Evolutionary conservation across 2,888 invertebrate species (phyloP).

Genomic region (Lochmaea capreae): DNA sequence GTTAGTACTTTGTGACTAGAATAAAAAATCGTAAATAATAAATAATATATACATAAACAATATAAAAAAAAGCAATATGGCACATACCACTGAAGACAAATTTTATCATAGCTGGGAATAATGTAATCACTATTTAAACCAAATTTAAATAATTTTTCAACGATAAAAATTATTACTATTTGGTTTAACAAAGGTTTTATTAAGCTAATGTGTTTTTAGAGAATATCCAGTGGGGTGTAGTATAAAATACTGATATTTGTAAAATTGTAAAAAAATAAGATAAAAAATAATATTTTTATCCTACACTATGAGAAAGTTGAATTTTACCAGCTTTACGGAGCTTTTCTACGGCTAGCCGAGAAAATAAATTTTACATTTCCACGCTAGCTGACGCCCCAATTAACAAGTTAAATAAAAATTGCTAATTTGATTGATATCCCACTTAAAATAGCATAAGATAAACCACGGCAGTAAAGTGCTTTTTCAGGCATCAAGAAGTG

Average conservation of each 20-base stretch:
- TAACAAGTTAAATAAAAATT: too few species aligned
- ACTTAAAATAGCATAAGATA: too few species aligned
- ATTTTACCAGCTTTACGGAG: too few species aligned
- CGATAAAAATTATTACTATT: not conserved
- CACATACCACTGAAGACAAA: constrained; percentile 8
- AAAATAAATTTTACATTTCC: too few species aligned
- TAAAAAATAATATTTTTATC: too few species aligned
- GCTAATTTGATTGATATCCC: too few species aligned
- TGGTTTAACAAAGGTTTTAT: not conserved
- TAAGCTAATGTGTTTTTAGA: not conserved
- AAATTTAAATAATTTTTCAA: not conserved
- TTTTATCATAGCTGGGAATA: not conserved
- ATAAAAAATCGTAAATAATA: not conserved
- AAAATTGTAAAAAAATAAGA: too few species aligned
- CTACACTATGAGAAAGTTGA: too few species aligned
- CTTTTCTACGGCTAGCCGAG: too few species aligned
- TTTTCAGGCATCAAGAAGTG: too few species aligned
- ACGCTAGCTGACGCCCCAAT: too few species aligned
- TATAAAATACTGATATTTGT: not conserved
- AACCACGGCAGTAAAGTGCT: too few species aligned
- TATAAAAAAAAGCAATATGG: not conserved
- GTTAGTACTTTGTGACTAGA: constrained; percentile 4
- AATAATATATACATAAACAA: constrained; percentile 2
- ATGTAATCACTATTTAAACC: not conserved
- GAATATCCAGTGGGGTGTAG: not conserved